phyloP scores from a whole-genome alignment of 1,140 invertebrate species.

The Oryctes rhinoceros region DNA sequence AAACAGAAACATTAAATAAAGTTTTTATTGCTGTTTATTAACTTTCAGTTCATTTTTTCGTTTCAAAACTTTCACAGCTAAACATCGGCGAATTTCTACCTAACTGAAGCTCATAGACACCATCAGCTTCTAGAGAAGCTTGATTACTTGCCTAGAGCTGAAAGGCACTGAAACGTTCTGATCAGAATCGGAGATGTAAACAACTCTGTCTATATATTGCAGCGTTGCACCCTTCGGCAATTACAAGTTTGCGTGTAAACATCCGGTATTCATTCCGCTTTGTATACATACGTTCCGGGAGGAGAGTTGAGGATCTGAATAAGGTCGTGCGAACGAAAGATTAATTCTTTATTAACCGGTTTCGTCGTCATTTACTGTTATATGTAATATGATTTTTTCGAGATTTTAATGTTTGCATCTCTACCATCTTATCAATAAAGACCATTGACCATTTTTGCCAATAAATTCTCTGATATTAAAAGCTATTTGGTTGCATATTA shows the following conservation, averaged over 20 bases:
- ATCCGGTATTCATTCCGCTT: background rate
- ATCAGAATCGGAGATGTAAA: constrained; percentile 8
- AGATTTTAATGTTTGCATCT: no score
- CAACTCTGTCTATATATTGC: background rate
- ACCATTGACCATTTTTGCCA: no score
- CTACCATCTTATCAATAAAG: no score
- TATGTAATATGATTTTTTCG: no score
- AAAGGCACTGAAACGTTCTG: background rate
- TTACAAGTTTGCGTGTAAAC: constrained; percentile 22
- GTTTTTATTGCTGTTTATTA: background rate
- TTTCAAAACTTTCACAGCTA: no score
- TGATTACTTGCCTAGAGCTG: constrained; percentile 7
- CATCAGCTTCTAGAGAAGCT: background rate
- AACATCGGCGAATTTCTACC: no score
- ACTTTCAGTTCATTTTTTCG: no score
- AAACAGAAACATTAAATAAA: background rate
- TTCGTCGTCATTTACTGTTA: background rate
- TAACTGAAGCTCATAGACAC: background rate
- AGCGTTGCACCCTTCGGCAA: background rate
- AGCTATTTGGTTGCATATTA: no score
- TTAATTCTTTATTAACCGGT: constrained; percentile 14
- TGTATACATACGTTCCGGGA: background rate
- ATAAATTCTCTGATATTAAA: no score
- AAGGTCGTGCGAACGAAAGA: background rate
- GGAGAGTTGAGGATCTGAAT: background rate